Percentiles rank a stretch among this genome's conserved stretches.
phyloP scores from a whole-genome alignment of 2,888 invertebrate genomes.

The Cheilosia impressa region DNA sequence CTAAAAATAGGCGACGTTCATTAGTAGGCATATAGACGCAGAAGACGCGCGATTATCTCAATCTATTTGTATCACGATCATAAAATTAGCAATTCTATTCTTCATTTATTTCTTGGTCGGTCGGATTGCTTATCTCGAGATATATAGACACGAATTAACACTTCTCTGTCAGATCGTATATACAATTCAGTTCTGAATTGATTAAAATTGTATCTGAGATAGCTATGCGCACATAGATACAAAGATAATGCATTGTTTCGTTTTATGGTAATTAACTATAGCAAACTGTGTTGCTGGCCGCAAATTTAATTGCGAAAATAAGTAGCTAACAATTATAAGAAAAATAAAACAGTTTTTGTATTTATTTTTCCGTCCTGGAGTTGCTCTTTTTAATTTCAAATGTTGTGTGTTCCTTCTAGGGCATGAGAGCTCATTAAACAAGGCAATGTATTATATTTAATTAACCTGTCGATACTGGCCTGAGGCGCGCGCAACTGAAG shows the following conservation, averaged over 20 bases:
- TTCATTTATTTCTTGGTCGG: constrained; percentile 4
- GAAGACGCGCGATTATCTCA: background rate
- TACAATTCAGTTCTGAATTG: background rate
- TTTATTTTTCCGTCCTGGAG: constrained; percentile 24
- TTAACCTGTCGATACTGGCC: constrained; percentile 52
- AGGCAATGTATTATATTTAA: constrained; percentile 67
- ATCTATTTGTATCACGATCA: constrained; percentile 27
- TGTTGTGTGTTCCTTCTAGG: constrained; percentile 56
- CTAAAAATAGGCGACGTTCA: constrained; percentile 39
- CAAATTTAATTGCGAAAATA: background rate
- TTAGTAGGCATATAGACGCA: background rate
- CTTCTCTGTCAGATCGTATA: constrained; percentile 13
- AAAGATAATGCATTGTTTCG: constrained; percentile 54
- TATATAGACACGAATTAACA: constrained; percentile 31
- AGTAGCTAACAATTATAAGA: background rate
- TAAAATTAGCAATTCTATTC: constrained; percentile 51
- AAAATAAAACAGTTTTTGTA: background rate
- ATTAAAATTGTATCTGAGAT: background rate
- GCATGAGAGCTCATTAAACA: constrained; percentile 65
- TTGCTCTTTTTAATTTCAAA: constrained; percentile 61
- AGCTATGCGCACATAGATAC: background rate
- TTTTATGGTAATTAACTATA: constrained; percentile 59
- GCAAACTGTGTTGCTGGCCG: background rate
- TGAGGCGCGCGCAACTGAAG: background rate
- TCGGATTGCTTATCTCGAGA: constrained; percentile 33